These are phyloP conservation scores for Tinamus guttatus DNA, from an alignment of 2,113 vertebrate species.

Conservation along the genomic window DNA sequence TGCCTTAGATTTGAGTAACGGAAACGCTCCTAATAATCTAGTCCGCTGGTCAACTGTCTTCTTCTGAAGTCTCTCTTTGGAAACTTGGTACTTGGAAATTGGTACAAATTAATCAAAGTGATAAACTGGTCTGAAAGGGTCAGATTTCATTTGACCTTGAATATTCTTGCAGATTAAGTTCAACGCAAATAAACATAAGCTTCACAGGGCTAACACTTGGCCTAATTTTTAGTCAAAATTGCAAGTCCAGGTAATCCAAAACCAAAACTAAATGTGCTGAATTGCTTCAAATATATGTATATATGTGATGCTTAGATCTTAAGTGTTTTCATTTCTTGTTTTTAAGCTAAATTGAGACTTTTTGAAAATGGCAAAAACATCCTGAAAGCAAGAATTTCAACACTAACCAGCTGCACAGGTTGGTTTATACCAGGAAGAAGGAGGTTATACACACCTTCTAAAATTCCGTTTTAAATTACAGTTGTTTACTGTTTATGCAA, in stretches of 20 bases:
- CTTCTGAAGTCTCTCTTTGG: neutral
- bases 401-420: neutral
- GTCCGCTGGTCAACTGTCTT: neutral
- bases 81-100: neutral
- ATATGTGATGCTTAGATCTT: neutral
- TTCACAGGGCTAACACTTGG: neutral
- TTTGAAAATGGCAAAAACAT: neutral
- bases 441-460: neutral
- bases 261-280: neutral
- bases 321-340: neutral
- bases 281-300: neutral
- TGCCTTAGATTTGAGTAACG: neutral
- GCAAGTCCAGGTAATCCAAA: neutral
- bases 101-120: neutral
- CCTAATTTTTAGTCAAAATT: neutral
- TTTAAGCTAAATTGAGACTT: neutral
- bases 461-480: neutral
- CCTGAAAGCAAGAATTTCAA: neutral
- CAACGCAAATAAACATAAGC: neutral
- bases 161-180: neutral
- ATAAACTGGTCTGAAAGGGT: neutral
- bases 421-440: neutral
- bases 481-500: neutral
- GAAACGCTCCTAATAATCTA: constrained; percentile 10
- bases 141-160: constrained; percentile 4